Evolutionary conservation across 2,888 invertebrate genomes (phyloP), one percentile per base, ranked within the genome.

Genomic region (Folsomia manolachei): DNA sequence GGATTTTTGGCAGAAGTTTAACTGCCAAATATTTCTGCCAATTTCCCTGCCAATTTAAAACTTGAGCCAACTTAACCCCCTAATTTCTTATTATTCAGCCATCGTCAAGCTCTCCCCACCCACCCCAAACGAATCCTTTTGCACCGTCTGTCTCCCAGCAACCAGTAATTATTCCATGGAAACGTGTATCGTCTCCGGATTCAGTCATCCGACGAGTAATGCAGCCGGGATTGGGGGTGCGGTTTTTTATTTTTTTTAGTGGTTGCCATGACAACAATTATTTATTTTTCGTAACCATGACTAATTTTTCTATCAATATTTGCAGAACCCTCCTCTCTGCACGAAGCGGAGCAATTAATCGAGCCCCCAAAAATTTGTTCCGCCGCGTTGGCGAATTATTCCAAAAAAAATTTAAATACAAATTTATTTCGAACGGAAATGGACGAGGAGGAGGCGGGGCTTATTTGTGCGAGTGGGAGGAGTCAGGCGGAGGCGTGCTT

Each of bases 141-240:
- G 74, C 52, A 76, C 76, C 19, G 72, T 76, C 25, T 74, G 74
- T 64, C 23, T 76, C 1, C 72, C 74, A 2, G 70, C 71, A 1
- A 26, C 25, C 1, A 24, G 26, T 24, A 62, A 73, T 14, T 75
- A 76, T 39, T 65, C 71, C 4, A 77, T 76, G 18, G 68, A 73
- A 27, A 75, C 76, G 2, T 80, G 80, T 63, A 75, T 78, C 64
- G 80, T 80, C 1, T 75, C 80, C 0, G 80, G 80, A 2, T 80
- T 75, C 60, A 74, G 74, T 25, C 80, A 80, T 70, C 80, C 80
- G 1, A 73, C 73, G n/a, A 67, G 70, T 19, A 27, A 61, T 7
- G 19, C 52, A 1, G 27, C 67, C 4, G 60, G 7, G 4, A n/a
- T n/a, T 4, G 60, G 60, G 39, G 39, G 39, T 39, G 14, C 4